phyloP scores from a whole-genome alignment of 92 coral and sea anemone species.

The Zoanthus sociatus region DNA sequence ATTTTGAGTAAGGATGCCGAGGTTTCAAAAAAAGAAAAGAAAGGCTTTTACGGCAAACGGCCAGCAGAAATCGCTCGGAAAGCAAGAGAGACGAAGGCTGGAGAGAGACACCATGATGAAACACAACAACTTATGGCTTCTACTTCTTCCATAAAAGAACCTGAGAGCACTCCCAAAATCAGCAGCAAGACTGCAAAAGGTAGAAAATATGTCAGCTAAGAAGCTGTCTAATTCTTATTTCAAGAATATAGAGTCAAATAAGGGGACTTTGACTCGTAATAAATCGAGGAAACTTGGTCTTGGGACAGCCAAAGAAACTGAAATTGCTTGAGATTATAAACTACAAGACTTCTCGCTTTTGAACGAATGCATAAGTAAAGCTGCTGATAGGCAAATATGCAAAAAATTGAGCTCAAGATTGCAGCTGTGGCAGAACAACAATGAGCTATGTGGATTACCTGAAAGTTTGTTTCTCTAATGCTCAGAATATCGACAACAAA shows the following conservation, averaged over 20 bases:
- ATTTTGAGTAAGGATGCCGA: background rate
- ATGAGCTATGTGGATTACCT: background rate
- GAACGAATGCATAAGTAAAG: conserved; percentile 28
- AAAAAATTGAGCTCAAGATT: conserved; percentile 13
- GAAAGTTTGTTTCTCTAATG: conserved; percentile 20
- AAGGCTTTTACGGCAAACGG: conserved; percentile 11
- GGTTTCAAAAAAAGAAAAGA: background rate
- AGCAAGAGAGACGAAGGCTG: background rate
- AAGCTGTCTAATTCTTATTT: conserved; percentile 6
- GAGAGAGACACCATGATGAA: background rate
- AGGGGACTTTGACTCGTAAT: conserved; percentile 5
- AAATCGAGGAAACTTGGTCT: conserved; percentile 37
- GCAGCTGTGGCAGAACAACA: conserved; percentile 31
- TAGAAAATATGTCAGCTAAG: conserved; percentile 27
- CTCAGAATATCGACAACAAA: conserved; percentile 4
- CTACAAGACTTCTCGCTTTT: background rate
- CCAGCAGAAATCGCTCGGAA: background rate
- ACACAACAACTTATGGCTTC: background rate
- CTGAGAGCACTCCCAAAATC: conserved; percentile 22
- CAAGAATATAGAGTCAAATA: conserved; percentile 6
- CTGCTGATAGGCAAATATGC: conserved; percentile 3
- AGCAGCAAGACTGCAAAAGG: conserved; percentile 1
- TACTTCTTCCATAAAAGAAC: background rate
- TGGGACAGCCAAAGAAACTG: conserved; percentile 11
- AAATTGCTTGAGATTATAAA: conserved; percentile 17